These are phyloP conservation scores for Eucidaris tribuloides DNA, from an alignment of 35 echinoderm and acorn worm species.

Conservation along the genomic window DNA sequence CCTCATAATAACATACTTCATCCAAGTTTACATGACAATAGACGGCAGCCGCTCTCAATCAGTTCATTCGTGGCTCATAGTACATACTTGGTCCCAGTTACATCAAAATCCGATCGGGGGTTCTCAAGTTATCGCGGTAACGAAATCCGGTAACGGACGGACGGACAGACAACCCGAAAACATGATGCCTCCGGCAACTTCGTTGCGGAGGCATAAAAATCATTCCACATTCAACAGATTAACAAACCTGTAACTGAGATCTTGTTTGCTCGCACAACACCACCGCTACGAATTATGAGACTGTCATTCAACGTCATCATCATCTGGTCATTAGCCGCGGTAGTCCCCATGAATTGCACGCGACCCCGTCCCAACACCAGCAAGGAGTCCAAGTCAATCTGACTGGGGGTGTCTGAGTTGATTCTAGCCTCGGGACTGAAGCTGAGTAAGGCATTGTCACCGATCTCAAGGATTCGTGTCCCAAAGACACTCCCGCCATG, in stretches of 20 bases:
- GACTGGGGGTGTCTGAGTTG: constrained; percentile 56
- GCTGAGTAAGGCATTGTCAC: constrained; percentile 21
- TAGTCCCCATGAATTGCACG: constrained; percentile 44
- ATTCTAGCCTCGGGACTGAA: constrained; percentile 51
- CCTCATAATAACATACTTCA: too few species aligned
- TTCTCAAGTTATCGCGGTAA: too few species aligned
- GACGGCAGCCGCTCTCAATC: too few species aligned
- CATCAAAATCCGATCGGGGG: too few species aligned
- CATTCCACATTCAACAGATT: too few species aligned
- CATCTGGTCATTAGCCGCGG: constrained; percentile 17
- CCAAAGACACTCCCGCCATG: constrained; percentile 31
- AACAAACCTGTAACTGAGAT: constrained; percentile 56
- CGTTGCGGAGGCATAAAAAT: too few species aligned
- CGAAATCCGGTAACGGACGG: too few species aligned
- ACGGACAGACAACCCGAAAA: too few species aligned
- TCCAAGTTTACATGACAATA: too few species aligned
- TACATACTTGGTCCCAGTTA: too few species aligned
- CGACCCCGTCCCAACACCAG: constrained; percentile 49
- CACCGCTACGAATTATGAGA: constrained; percentile 54
- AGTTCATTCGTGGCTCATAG: too few species aligned
- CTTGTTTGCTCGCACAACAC: constrained; percentile 40
- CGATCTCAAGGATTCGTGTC: constrained; percentile 35
- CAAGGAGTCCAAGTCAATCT: constrained; percentile 27
- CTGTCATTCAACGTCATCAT: constrained; percentile 17
- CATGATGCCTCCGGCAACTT: too few species aligned